phyloP scores from a whole-genome alignment of 1,140 invertebrate genomes.

The Varroa destructor region DNA sequence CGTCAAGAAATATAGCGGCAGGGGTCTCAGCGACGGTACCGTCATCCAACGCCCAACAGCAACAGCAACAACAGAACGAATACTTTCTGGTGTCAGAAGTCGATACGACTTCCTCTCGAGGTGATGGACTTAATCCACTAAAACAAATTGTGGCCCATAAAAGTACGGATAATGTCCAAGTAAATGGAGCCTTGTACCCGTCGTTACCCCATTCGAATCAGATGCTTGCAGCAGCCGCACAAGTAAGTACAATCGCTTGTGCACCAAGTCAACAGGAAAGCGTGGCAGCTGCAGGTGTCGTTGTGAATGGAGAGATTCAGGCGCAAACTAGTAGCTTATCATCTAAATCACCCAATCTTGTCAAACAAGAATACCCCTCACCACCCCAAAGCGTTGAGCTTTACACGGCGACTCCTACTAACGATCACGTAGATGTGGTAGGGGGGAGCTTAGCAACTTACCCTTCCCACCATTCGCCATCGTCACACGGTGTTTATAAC shows the following conservation, averaged over 20 bases:
- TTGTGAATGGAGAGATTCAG: neutral
- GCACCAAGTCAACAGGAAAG: neutral
- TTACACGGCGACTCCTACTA: neutral
- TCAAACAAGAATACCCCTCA: slow-evolving; percentile 27
- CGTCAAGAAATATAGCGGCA: neutral
- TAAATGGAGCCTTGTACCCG: too few species aligned
- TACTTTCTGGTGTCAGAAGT: slow-evolving; percentile 6
- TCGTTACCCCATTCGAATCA: too few species aligned
- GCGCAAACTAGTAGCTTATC: neutral
- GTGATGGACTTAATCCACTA: too few species aligned
- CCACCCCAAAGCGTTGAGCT: slow-evolving; percentile 24
- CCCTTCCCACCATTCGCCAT: too few species aligned
- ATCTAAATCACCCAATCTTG: neutral
- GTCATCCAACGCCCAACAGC: neutral
- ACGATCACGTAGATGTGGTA: neutral
- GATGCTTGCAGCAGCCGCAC: too few species aligned
- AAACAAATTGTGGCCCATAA: too few species aligned
- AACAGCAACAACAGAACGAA: slow-evolving; percentile 3
- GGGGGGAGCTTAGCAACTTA: neutral
- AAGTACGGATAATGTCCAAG: too few species aligned
- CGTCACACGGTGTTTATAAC: neutral
- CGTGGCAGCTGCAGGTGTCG: neutral
- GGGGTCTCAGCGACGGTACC: neutral
- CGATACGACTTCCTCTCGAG: neutral
- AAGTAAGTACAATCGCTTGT: neutral